Percentiles rank a stretch among this genome's conserved stretches.
phyloP scores from a whole-genome alignment of 2,888 invertebrate species.

The Schizaphis graminum region DNA sequence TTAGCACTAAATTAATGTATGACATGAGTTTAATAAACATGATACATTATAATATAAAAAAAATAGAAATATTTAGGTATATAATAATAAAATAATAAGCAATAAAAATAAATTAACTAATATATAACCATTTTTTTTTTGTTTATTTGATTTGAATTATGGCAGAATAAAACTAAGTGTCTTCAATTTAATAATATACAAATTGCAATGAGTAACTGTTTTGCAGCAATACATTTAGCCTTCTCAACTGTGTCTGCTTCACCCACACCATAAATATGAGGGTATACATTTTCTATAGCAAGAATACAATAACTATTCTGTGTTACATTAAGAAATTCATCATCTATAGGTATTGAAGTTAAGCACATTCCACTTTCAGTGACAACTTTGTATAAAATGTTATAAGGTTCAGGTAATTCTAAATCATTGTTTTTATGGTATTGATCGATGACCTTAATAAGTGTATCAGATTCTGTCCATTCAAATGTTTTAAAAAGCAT shows the following conservation, averaged over 20 bases:
- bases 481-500: conserved; percentile 37
- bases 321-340: background rate
- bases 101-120: background rate
- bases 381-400: background rate
- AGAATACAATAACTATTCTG: background rate
- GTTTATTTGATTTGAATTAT: background rate
- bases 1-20: too few relatives aligned
- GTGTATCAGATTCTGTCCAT: background rate
- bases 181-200: conserved; percentile 32
- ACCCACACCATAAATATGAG: background rate
- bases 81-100: too few relatives aligned
- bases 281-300: conserved; percentile 40
- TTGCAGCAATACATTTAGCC: background rate
- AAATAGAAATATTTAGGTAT: too few relatives aligned
- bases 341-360: background rate
- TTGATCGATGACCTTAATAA: background rate
- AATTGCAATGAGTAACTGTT: background rate
- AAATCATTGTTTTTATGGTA: background rate
- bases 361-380: conserved; percentile 20
- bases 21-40: too few relatives aligned
- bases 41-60: too few relatives aligned
- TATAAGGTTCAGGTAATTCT: background rate
- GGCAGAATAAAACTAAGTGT: background rate
- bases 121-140: background rate
- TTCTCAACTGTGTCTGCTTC: accelerated